phyloP scores from a whole-genome alignment of 2,797 vertebrate genomes.

The Smutsia gigantea region DNA sequence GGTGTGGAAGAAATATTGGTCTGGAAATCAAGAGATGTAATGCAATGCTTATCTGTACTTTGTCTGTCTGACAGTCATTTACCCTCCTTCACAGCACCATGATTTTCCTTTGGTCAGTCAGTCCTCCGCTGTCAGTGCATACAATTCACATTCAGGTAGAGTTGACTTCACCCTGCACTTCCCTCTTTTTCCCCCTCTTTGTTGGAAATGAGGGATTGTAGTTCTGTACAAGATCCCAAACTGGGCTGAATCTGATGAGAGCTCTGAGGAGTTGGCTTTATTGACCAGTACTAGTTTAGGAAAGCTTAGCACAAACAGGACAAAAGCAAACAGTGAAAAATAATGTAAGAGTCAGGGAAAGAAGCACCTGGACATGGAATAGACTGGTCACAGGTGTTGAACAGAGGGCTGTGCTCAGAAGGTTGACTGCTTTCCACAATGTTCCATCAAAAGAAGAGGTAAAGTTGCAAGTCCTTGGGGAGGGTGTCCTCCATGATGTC shows the following conservation, averaged over 20 bases:
- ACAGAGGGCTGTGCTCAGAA: background rate
- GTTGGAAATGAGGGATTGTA: background rate
- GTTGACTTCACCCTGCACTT: background rate
- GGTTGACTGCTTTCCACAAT: background rate
- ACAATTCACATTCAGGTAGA: background rate
- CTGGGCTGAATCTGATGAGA: background rate
- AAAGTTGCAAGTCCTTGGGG: background rate
- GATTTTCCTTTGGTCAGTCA: background rate
- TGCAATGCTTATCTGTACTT: background rate
- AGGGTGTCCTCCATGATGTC: background rate
- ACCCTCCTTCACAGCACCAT: background rate
- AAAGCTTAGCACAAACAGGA: background rate
- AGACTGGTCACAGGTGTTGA: background rate
- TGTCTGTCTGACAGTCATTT: background rate
- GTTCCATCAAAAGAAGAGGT: background rate
- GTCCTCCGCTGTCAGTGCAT: background rate
- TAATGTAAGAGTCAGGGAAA: background rate
- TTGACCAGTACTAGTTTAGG: background rate
- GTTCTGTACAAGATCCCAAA: background rate
- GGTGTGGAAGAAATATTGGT: background rate
- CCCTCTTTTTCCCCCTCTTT: background rate
- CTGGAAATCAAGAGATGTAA: background rate
- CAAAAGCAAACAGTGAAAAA: slow-evolving; percentile 13
- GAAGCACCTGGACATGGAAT: background rate
- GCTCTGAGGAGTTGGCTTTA: background rate